phyloP scores from a whole-genome alignment of 1,140 invertebrate genomes.

The Meloidogyne chitwoodi region DNA sequence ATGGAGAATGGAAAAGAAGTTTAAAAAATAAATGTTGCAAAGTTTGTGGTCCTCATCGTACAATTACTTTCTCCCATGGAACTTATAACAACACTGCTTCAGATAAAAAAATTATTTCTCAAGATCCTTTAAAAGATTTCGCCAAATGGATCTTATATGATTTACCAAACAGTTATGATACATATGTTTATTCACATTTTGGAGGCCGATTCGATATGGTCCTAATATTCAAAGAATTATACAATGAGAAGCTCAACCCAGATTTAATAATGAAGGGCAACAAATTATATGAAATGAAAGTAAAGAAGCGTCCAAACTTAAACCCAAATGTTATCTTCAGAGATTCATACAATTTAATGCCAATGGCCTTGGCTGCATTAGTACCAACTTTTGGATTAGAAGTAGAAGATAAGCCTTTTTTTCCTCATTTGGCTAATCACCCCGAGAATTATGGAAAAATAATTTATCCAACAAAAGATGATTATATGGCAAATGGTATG shows the following conservation, averaged over 20 bases:
- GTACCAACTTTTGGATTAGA: background rate
- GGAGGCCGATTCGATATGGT: conserved; percentile 2
- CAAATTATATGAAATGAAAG: too few species aligned
- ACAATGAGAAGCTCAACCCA: background rate
- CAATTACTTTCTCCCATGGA: background rate
- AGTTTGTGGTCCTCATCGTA: background rate
- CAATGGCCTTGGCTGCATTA: background rate
- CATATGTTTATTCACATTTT: background rate
- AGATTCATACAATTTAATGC: background rate
- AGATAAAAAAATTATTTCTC: background rate
- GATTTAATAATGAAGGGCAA: background rate
- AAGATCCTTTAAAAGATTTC: background rate
- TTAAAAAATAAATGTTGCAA: background rate
- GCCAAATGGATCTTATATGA: background rate
- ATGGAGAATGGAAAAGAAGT: background rate
- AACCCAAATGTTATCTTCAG: background rate
- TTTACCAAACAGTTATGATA: background rate
- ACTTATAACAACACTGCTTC: background rate
- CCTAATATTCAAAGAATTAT: background rate
- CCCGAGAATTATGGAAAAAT: background rate
- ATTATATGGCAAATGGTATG: too few species aligned
- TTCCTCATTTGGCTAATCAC: background rate
- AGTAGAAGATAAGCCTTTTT: background rate
- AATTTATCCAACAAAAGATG: too few species aligned
- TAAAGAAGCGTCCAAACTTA: background rate